A percentile compares a stretch with the other conserved stretches of the same genome.
phyloP scores from a whole-genome alignment of 37 sponge, comb jelly and placozoan species.

The Aplysina aerophoba region DNA sequence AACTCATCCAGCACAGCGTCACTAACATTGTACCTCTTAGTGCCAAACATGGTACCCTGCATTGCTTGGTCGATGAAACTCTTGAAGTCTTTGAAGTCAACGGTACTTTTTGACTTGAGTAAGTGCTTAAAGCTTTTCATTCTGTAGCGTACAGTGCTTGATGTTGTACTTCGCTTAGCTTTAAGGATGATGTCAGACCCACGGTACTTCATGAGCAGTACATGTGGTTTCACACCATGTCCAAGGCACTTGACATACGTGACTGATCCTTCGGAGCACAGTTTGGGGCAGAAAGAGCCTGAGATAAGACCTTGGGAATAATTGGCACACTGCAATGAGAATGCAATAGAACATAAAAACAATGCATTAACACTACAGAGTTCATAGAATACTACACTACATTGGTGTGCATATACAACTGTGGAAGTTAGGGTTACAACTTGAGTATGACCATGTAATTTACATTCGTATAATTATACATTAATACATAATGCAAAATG shows the following conservation, averaged over 20 bases:
- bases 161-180: background rate
- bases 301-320: conserved; percentile 45
- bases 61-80: background rate
- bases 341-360: too few species aligned
- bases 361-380: background rate
- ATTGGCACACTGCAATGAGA: conserved; percentile 59
- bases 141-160: background rate
- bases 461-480: background rate
- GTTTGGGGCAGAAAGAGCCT: conserved; percentile 59
- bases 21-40: background rate
- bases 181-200: conserved; percentile 53
- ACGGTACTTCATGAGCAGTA: conserved; percentile 50
- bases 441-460: background rate
- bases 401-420: too few species aligned
- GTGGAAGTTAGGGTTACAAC: too few species aligned
- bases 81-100: conserved; percentile 1
- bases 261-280: conserved; percentile 49
- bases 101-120: background rate
- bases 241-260: conserved; percentile 53
- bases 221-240: conserved; percentile 66
- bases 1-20: conserved; percentile 35
- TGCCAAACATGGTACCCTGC: background rate
- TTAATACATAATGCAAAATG: too few species aligned
- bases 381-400: background rate
- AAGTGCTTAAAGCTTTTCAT: background rate